Base-by-base conservation (phyloP, 2,113 vertebrate species). In the Equus przewalskii region DNA sequence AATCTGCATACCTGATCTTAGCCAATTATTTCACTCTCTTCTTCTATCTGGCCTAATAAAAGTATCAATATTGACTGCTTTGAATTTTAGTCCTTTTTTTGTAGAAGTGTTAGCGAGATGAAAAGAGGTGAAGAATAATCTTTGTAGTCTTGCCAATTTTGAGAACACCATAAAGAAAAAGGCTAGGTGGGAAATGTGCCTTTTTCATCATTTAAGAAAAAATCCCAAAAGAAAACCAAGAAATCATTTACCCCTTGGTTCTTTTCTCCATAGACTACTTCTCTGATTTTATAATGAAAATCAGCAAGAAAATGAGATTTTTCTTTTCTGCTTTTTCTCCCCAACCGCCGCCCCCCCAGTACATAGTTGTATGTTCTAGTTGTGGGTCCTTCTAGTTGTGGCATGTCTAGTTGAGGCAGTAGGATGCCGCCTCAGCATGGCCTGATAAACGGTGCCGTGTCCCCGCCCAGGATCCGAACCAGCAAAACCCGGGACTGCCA, bases 21-120 rank as follows among this genome's bases (percentile, higher is more conserved):
- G 18, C n/a, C 46, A 89, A 46, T 83, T 83, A 46, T 58, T 94
- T 79, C 51, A 65, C 46, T 58, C 0, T 78, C 6, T 93, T 83
- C 16, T 70, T 96, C 26, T 70, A 21, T 16, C 11, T 3, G 9
- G 54, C 16, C 21, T 92, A 75, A 96, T 64, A 76, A 76, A 95
- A 33, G 0, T 33, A 83, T 60, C 28, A 73, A 36, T 11, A 91
- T 0, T 72, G 51, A 90, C 33, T 28, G 44, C 18, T 90, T 79
- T 28, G 8, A 80, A 85, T 54, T 88, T 94, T 22, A 58, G 7
- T 95, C 14, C 7, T 60, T 82, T 98, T 81, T 36, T 76, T 54
- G 7, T 76, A 72, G 18, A 91, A 67, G 41, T 18, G 1, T 24
- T 75, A 70, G 2, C 54, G 5, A 16, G 16, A 49, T 90, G 41